Conservation (phyloP, 2,797 vertebrate species). For the Pampus argenteus region DNA sequence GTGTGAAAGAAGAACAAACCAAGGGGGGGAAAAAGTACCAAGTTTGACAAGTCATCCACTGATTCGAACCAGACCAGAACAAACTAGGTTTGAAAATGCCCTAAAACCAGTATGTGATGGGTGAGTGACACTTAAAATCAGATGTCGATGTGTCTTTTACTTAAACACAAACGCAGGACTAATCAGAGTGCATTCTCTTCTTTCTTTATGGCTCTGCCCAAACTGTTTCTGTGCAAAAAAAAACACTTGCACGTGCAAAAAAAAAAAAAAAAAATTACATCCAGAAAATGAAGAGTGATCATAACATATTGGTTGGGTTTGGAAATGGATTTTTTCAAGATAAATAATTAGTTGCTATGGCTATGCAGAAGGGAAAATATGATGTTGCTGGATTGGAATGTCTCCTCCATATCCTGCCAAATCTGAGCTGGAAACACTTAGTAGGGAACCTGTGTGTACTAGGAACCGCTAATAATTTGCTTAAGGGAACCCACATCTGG, state of each 20-base stretch:
- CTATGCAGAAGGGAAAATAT: constrained; percentile 89
- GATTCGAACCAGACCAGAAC: too few relatives aligned
- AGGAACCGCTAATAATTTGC: constrained; percentile 94
- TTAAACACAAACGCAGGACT: constrained; percentile 45
- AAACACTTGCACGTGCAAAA: too few relatives aligned
- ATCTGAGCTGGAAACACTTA: constrained; percentile 94
- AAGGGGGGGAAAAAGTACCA: too few relatives aligned
- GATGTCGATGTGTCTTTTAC: constrained; percentile 29
- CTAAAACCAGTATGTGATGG: neutral
- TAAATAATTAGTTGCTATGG: constrained; percentile 91
- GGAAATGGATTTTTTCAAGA: constrained; percentile 70
- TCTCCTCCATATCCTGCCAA: constrained; percentile 82
- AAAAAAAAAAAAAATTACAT: too few relatives aligned
- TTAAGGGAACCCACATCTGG: constrained; percentile 95
- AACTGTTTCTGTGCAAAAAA: constrained; percentile 8
- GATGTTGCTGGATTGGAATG: constrained; percentile 92
- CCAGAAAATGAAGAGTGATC: constrained; percentile 47
- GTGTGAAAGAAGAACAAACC: too few relatives aligned
- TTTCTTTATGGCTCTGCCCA: constrained; percentile 22
- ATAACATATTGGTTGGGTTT: constrained; percentile 58
- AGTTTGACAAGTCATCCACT: too few relatives aligned
- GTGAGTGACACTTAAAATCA: constrained; percentile 25
- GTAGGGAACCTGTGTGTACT: constrained; percentile 89
- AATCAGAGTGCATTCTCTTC: constrained; percentile 9
- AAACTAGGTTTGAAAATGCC: too few relatives aligned